Percentiles rank a stretch among this genome's conserved stretches.
Evolutionary conservation across 1,140 invertebrate species (phyloP).

Genomic region (Magallana angulata): DNA sequence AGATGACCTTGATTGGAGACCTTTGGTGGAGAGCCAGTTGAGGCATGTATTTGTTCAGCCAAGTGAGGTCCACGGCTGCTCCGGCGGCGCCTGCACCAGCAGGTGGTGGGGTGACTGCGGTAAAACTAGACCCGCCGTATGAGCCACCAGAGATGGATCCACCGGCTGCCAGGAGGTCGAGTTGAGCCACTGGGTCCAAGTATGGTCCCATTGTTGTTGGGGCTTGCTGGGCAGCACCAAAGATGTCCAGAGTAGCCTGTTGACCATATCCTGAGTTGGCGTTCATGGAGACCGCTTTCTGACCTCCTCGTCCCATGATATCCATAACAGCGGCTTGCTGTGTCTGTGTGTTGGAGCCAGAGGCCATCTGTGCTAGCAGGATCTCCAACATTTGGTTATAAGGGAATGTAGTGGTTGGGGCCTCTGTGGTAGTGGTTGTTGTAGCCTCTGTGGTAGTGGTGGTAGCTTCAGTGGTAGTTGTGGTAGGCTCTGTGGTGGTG

Average conservation of each 20-base stretch:
- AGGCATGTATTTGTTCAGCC: slow-evolving; percentile 1
- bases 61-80: background rate
- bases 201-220: background rate
- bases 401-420: background rate
- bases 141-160: background rate
- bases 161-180: slow-evolving; percentile 6
- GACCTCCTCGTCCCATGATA: background rate
- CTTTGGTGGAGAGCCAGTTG: slow-evolving; percentile 9
- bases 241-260: background rate
- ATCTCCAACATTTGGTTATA: background rate
- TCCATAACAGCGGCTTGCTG: background rate
- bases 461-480: slow-evolving; percentile 1
- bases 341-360: background rate
- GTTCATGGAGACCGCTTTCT: background rate
- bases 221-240: background rate
- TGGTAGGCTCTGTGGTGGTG: background rate
- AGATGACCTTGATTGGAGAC: slow-evolving; percentile 8
- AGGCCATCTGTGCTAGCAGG: background rate
- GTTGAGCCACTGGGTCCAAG: slow-evolving; percentile 9
- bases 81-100: background rate
- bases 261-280: slow-evolving; percentile 3
- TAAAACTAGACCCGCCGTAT: background rate
- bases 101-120: background rate
- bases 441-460: slow-evolving; percentile 11
- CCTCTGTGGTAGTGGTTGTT: slow-evolving; percentile 12